Conservation (phyloP, 2,888 invertebrate species). For the Rhyacophila evoluta region DNA sequence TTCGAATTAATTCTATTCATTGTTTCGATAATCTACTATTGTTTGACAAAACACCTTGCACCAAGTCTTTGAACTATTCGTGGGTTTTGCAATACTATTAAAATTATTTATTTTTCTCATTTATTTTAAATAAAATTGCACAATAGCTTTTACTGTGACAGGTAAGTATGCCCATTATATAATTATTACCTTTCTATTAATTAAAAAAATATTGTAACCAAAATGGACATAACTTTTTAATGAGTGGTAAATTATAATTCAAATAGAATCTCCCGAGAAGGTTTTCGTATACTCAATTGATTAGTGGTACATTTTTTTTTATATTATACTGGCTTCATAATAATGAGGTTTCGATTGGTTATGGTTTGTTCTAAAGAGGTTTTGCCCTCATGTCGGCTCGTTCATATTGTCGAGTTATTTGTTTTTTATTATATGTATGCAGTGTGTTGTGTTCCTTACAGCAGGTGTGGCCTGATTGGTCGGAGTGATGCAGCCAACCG, state of each 20-base stretch:
- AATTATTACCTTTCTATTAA: neutral
- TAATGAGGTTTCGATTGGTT: neutral
- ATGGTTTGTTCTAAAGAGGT: constrained; percentile 15
- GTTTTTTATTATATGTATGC: constrained; percentile 51
- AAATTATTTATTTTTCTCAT: too few relatives aligned
- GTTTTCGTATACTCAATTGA: neutral
- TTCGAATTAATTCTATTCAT: too few relatives aligned
- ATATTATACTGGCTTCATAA: neutral
- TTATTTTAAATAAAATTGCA: too few relatives aligned
- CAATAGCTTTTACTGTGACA: neutral
- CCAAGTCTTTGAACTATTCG: too few relatives aligned
- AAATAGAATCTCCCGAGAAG: neutral
- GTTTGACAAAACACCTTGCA: too few relatives aligned
- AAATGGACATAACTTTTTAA: neutral
- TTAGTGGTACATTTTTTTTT: neutral
- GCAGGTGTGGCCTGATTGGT: constrained; percentile 45
- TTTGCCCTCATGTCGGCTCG: neutral
- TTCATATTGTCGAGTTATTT: neutral
- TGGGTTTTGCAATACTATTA: too few relatives aligned
- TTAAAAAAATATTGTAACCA: neutral
- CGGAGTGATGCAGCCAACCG: constrained; percentile 32
- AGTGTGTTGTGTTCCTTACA: constrained; percentile 55
- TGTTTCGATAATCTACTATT: too few relatives aligned
- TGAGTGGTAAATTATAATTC: neutral
- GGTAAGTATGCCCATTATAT: neutral